phyloP scores from a whole-genome alignment of 1,140 invertebrate species.

The Brachionus plicatilis region DNA sequence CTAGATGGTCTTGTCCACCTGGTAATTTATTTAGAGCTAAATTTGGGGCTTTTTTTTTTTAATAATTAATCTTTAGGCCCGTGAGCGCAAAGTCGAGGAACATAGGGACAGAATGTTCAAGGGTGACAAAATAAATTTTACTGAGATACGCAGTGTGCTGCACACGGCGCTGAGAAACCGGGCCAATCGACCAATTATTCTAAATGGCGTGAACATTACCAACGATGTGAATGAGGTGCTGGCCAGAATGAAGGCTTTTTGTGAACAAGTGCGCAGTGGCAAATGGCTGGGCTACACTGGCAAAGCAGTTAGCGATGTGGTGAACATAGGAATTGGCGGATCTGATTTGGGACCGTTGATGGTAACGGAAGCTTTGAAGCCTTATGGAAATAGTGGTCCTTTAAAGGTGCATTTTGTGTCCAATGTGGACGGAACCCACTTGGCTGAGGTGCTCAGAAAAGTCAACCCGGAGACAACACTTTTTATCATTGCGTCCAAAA shows the following conservation, averaged over 20 bases:
- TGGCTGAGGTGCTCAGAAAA: conserved; percentile 85
- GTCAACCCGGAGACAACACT: conserved; percentile 85
- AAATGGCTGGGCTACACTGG: conserved; percentile 83
- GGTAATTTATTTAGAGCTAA: background rate
- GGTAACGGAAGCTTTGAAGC: conserved; percentile 55
- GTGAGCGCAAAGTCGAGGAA: conserved; percentile 72
- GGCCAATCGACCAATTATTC: conserved; percentile 68
- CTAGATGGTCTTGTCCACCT: conserved; percentile 1
- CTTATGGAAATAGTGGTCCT: conserved; percentile 71
- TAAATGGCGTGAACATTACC: conserved; percentile 75
- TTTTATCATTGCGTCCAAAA: conserved; percentile 98
- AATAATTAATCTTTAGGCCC: conserved; percentile 62
- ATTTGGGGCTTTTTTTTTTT: background rate
- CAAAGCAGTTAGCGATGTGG: conserved; percentile 89
- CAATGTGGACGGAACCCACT: conserved; percentile 97
- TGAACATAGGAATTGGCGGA: conserved; percentile 99
- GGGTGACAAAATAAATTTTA: conserved; percentile 94
- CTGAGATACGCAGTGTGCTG: conserved; percentile 87
- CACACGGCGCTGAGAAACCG: conserved; percentile 88
- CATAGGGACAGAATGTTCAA: conserved; percentile 86
- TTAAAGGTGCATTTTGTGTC: conserved; percentile 88
- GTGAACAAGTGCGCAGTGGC: conserved; percentile 63
- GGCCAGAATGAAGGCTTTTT: conserved; percentile 87
- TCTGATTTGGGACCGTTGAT: conserved; percentile 69
- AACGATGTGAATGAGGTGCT: conserved; percentile 85